Evolutionary conservation across 2,797 vertebrate genomes (phyloP).

Genomic region (Uromys caudimaculatus): DNA sequence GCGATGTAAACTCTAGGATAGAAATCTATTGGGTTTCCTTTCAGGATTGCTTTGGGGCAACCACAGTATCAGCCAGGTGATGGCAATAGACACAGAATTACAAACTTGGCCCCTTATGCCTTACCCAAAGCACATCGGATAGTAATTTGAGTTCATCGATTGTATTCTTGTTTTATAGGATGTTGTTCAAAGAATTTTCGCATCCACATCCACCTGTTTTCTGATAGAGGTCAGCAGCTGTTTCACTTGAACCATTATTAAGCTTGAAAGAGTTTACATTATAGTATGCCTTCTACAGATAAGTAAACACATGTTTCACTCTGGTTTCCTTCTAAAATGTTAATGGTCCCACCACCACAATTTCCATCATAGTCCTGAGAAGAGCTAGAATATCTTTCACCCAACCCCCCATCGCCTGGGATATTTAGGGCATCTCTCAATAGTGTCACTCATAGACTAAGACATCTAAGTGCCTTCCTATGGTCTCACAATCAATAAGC

Average conservation of each 20-base stretch:
- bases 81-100: neutral
- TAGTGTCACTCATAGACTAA: neutral
- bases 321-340: slow-evolving; percentile 35
- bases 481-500: neutral
- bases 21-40: neutral
- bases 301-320: slow-evolving; percentile 1
- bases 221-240: neutral
- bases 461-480: neutral
- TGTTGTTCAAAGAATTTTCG: neutral
- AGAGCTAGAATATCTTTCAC: neutral
- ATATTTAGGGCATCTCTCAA: slow-evolving; percentile 11
- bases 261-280: neutral
- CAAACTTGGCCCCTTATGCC: neutral
- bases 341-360: neutral
- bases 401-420: neutral
- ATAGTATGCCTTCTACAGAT: neutral
- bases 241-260: neutral
- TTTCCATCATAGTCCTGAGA: neutral
- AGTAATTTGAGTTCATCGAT: neutral
- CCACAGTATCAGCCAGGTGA: neutral
- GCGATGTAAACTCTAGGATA: neutral
- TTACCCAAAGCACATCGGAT: neutral
- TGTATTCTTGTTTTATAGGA: neutral
- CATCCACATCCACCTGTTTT: neutral
- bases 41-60: neutral